A percentile compares a stretch with the other conserved stretches of the same genome.
These are phyloP conservation scores for Crossocerus cetratus DNA, from an alignment of 2,888 invertebrate genomes.

Conservation along the genomic window DNA sequence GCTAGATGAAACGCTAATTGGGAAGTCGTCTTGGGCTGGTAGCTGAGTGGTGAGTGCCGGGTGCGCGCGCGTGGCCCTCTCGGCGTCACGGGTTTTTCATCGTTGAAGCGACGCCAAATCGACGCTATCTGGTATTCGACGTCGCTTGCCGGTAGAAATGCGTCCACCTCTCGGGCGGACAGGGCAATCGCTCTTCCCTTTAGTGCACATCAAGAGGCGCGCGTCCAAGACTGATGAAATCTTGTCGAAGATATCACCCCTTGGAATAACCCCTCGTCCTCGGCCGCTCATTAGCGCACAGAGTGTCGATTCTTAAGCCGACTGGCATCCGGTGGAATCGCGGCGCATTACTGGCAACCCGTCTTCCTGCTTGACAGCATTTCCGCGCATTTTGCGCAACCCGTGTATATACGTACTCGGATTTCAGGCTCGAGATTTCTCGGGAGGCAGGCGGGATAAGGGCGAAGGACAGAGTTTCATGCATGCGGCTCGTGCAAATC, in stretches of 20 bases:
- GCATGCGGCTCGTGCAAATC: conserved; percentile 28
- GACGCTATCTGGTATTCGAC: conserved; percentile 24
- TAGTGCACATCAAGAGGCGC: conserved; percentile 17
- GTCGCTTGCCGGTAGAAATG: conserved; percentile 7
- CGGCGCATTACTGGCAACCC: not conserved
- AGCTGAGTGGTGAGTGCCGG: too few relatives aligned
- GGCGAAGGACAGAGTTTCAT: conserved; percentile 31
- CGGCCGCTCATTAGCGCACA: too few relatives aligned
- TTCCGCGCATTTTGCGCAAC: not conserved
- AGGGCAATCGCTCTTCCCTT: conserved; percentile 25
- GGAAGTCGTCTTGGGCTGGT: too few relatives aligned
- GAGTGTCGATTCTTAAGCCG: too few relatives aligned
- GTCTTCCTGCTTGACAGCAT: not conserved
- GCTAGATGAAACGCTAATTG: too few relatives aligned
- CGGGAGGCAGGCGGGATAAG: conserved; percentile 14
- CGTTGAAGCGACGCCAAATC: conserved; percentile 62
- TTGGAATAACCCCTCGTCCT: not conserved
- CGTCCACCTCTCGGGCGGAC: conserved; percentile 14
- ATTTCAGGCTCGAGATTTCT: not conserved
- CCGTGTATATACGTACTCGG: not conserved
- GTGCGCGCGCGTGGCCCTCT: conserved; percentile 11
- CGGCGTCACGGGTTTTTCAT: conserved; percentile 54
- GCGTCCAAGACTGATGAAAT: conserved; percentile 29
- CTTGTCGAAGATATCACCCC: not conserved
- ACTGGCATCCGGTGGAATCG: too few relatives aligned